Base-by-base conservation (phyloP, 2,797 vertebrate species). In the Micromesistius poutassou region DNA sequence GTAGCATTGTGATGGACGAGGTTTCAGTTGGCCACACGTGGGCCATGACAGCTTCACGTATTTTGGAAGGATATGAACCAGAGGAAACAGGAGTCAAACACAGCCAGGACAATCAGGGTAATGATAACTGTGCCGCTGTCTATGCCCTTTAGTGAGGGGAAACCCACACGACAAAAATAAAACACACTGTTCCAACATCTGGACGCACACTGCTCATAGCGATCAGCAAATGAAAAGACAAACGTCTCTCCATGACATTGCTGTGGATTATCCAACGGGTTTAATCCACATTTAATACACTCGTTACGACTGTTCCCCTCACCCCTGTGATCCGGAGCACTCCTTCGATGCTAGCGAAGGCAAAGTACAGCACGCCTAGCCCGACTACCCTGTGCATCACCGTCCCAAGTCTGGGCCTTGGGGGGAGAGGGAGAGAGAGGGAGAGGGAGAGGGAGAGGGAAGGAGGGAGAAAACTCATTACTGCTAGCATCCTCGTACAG, bases 21-120 rank as follows among this genome's bases (percentile, higher is more conserved):
- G 55, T 62, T 50, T 28, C 62, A 68, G 0, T 10, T 8, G 55
- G n/a, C 55, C 8, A n/a, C 62, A 28, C n/a, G n/a, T n/a, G n/a
- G 28, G 62, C 25, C 10, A 3, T 28, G 62, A 68, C 25, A 9
- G 62, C 46, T 6, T n/a, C 14, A 12, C 30, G 35, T 22, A 73
- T 74, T 81, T 46, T 80, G 87, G 89, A 96, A 96, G 96, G 96
- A 97, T 96, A 97, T 97, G 91, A 94, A 96, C 95, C 94, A 96
- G 77, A 95, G 88, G 93, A 82, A 80, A 87, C 90, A 85, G 89
- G 95, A 94, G 84, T 97, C 95, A 88, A 94, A 89, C 85, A 96
- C 77, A 84, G 94, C 93, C 91, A 97, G 91, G 89, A 90, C 82
- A 91, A 96, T 91, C 74, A 83, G 93, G 88, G 91, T 91, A 79